phyloP scores from a whole-genome alignment of 2,113 vertebrate genomes.

The Hyaena hyaena region DNA sequence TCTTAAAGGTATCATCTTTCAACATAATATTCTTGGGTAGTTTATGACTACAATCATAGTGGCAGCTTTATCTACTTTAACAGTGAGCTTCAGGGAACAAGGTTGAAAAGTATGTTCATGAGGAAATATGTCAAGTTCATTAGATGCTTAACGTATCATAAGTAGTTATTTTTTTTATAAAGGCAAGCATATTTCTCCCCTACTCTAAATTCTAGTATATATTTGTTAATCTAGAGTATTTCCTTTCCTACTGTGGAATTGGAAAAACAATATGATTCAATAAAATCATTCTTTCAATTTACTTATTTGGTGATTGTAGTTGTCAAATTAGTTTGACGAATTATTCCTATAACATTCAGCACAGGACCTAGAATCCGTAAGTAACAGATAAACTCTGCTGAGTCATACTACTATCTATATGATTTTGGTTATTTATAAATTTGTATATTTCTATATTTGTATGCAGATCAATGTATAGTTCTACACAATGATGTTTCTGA shows the following conservation, averaged over 20 bases:
- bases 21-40: conserved; percentile 43
- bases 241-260: not conserved
- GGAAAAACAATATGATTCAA: not conserved
- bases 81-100: conserved; percentile 35
- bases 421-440: not conserved
- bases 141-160: conserved; percentile 33
- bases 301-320: not conserved
- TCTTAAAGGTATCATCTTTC: conserved; percentile 63
- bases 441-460: not conserved
- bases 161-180: not conserved
- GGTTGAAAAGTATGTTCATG: not conserved
- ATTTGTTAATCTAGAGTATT: conserved; percentile 34
- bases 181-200: not conserved
- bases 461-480: not conserved
- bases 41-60: conserved; percentile 39
- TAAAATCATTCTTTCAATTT: conserved; percentile 28
- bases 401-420: not conserved
- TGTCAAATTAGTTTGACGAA: conserved; percentile 34
- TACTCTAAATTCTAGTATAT: not conserved
- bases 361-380: not conserved
- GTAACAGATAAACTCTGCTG: not conserved
- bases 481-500: not conserved
- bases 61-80: not conserved
- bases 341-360: not conserved
- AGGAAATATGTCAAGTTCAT: conserved; percentile 28